Base-by-base conservation (phyloP, 2,888 invertebrate genomes). In the Yponomeuta plumbellus region DNA sequence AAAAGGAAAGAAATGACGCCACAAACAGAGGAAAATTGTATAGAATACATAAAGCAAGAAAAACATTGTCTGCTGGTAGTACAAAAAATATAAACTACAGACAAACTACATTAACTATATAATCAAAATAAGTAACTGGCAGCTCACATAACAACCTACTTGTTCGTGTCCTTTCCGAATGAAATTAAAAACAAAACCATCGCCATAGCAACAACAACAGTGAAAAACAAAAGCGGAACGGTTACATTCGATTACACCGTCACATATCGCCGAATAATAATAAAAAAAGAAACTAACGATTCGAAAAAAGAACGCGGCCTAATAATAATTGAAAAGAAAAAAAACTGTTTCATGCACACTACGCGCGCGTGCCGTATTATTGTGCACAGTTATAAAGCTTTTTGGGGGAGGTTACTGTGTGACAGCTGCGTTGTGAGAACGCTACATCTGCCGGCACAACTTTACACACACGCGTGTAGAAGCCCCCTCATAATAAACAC, bases 381-480 rank as follows among this genome's bases (percentile, higher is more conserved):
- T 65, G 65, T 66, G 61, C 65, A 65, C 63, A 40, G 44, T 23
- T 78, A 78, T 79, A 80, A 74, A 75, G 76, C 76, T 76, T 75
- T 74, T 59, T 75, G 78, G 79, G 85, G 80, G 78, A 78, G 13
- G 13, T 13, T 52, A 76, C 72, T 72, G 74, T 73, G 44, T 77
- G 86, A 85, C 89, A 89, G 89, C 89, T 89, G 90, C 87, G 61
- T 39, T 22, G 80, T 76, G 80, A 76, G 79, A 82, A 78, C 72
- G 67, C 74, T 79, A 81, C 88, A 88, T 88, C 88, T 88, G 88
- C 84, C 85, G 83, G 76, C 83, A 84, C 84, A 83, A 77, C 70
- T 73, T 72, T 73, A 73, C 80, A 79, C 80, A 78, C 76, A 72
- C 67, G 67, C 69, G 34, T 67, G 67, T 22, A 26, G 22, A 61